Base-by-base conservation (phyloP, 2,113 vertebrate genomes). In the Pangasianodon gigas region DNA sequence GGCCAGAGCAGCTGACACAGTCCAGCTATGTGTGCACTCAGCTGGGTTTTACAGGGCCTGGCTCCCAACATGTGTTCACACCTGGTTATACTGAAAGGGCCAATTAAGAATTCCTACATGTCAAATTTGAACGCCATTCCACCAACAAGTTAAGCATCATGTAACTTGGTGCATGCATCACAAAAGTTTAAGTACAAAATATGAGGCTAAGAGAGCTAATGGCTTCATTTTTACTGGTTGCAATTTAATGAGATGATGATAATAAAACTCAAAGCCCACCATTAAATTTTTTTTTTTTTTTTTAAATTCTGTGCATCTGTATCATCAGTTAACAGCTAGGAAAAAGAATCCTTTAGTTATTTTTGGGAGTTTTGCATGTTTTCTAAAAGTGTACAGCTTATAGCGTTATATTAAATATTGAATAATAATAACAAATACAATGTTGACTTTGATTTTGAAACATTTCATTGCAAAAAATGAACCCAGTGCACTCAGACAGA, bases 1-100 rank as follows among this genome's bases (percentile, higher is more conserved):
- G 29, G 51, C 89, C 91, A 93, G 86, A 71, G 89, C 93, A 94
- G 91, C 94, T 91, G 91, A 91, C 77, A 79, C 84, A 85, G 48
- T 54, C 86, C 52, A 84, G 88, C 74, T 69, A 81, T 85, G 62
- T 90, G 80, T 85, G 82, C 48, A 85, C 82, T 91, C 74, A 87
- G 60, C 82, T 90, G 77, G 60, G 4, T 71, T 88, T 69, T 85
- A 90, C 32, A 84, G 41, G 75, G 16, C 77, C 44, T 87, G 65
- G 88, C 86, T 90, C 18, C 32, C 44, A 62, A 24, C 29, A 44
- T 46, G 14, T 13, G 24, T 87, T 85, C 51, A 86, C 74, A 90
- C 46, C 62, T 83, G 87, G 83, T 83, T 21, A 62, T 56, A 65
- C 54, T 84, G 67, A 24, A n/a, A 84, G 21, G 41, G n/a, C 69